Conservation (phyloP, 37 sponge, comb jelly and placozoan species). For the Amphimedon queenslandica region DNA sequence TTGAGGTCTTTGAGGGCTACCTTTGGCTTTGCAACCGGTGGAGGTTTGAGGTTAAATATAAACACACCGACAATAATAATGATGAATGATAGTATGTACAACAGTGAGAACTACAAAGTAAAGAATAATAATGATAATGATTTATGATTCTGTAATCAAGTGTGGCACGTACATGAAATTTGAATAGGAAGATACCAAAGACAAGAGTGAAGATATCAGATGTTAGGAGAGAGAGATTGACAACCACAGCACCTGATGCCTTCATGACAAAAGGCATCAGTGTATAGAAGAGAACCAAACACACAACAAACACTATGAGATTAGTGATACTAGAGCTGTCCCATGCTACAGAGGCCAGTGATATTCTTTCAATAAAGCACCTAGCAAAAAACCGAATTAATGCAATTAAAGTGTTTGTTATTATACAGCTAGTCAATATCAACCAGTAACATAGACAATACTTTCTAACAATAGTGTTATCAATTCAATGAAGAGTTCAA, state of each 20-base stretch:
- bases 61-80: constrained; percentile 68
- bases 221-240: constrained; percentile 86
- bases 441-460: too few relatives aligned
- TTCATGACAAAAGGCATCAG: constrained; percentile 56
- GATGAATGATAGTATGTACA: constrained; percentile 62
- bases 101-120: constrained; percentile 62
- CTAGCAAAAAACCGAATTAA: too few relatives aligned
- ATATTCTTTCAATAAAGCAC: background rate
- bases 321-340: constrained; percentile 20
- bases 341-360: background rate
- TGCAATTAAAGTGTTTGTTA: too few relatives aligned
- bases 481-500: too few relatives aligned
- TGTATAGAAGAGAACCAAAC: constrained; percentile 53
- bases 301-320: constrained; percentile 49
- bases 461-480: too few relatives aligned
- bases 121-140: background rate
- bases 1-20: background rate
- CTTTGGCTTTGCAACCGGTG: constrained; percentile 2
- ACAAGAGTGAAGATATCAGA: constrained; percentile 78
- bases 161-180: constrained; percentile 55
- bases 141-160: background rate
- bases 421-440: too few relatives aligned
- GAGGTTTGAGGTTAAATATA: constrained; percentile 62
- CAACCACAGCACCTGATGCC: constrained; percentile 69
- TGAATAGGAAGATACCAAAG: constrained; percentile 75